Evolutionary conservation across 2,888 invertebrate species (phyloP).

Genomic region (Oxystoma pomonae): DNA sequence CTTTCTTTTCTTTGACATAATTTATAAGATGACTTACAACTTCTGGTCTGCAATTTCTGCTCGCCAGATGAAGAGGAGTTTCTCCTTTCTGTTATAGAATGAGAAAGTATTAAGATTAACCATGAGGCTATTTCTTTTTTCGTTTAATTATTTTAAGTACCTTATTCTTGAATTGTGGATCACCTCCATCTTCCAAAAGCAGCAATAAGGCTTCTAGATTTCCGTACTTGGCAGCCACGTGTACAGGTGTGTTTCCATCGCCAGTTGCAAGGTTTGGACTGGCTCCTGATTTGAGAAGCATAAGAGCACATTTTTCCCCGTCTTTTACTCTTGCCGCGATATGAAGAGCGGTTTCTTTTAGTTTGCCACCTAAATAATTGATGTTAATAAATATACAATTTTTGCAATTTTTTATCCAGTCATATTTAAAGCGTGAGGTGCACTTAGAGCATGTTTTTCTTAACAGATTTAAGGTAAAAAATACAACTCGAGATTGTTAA

Average conservation of each 20-base stretch:
- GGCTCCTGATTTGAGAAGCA: constrained; percentile 97
- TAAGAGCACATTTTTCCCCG: constrained; percentile 90
- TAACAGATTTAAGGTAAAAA: too few species aligned
- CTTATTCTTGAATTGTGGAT: constrained; percentile 88
- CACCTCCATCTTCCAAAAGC: constrained; percentile 89
- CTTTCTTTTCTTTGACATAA: constrained; percentile 72
- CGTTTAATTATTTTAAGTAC: too few species aligned
- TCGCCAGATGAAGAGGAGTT: constrained; percentile 93
- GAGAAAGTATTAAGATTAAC: too few species aligned
- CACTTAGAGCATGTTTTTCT: too few species aligned
- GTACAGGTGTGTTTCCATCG: constrained; percentile 95
- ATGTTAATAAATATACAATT: constrained; percentile 8
- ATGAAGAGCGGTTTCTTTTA: constrained; percentile 93
- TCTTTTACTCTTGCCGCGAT: constrained; percentile 93
- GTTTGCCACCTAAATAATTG: constrained; percentile 66
- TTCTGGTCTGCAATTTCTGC: constrained; percentile 78
- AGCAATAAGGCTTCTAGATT: constrained; percentile 82
- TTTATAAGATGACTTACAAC: constrained; percentile 83
- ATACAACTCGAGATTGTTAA: too few species aligned
- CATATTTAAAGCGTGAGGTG: too few species aligned
- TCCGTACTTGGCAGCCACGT: constrained; percentile 91
- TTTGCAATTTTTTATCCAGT: background rate
- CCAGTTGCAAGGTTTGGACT: constrained; percentile 93
- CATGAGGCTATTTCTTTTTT: too few species aligned
- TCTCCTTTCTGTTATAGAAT: constrained; percentile 74